These are phyloP conservation scores for Drosophila macrospina DNA, from an alignment of 2,888 invertebrate species.

Conservation along the genomic window DNA sequence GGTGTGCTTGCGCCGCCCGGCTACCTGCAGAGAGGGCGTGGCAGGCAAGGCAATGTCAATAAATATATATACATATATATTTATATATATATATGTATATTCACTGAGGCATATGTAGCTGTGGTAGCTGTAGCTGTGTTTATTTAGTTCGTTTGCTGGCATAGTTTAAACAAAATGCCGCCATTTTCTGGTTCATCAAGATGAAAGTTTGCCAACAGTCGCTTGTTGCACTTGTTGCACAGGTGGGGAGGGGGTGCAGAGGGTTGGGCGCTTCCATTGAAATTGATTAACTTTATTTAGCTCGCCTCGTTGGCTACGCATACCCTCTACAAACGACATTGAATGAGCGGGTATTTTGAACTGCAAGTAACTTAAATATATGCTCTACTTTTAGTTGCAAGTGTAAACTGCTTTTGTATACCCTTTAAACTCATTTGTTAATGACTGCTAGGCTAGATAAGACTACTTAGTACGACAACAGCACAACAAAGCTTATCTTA, in stretches of 20 bases:
- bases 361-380: neutral
- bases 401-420: no score
- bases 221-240: slow-evolving; percentile 68
- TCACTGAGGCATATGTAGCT: slow-evolving; percentile 8
- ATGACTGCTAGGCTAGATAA: no score
- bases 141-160: slow-evolving; percentile 35
- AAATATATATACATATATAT: slow-evolving; percentile 8
- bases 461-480: neutral
- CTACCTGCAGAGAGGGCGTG: neutral
- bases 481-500: neutral
- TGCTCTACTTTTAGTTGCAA: neutral
- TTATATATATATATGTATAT: slow-evolving; percentile 7
- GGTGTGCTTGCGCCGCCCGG: slow-evolving; percentile 61
- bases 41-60: neutral
- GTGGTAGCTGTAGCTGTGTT: slow-evolving; percentile 3
- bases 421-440: no score
- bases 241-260: no score
- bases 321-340: neutral
- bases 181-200: slow-evolving; percentile 64
- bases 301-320: slow-evolving; percentile 54
- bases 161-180: slow-evolving; percentile 46
- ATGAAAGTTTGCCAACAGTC: slow-evolving; percentile 47
- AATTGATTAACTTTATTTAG: slow-evolving; percentile 79
- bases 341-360: neutral
- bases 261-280: no score